Evolutionary conservation across 2,888 invertebrate species (phyloP).

Genomic region (Agelastica alni): DNA sequence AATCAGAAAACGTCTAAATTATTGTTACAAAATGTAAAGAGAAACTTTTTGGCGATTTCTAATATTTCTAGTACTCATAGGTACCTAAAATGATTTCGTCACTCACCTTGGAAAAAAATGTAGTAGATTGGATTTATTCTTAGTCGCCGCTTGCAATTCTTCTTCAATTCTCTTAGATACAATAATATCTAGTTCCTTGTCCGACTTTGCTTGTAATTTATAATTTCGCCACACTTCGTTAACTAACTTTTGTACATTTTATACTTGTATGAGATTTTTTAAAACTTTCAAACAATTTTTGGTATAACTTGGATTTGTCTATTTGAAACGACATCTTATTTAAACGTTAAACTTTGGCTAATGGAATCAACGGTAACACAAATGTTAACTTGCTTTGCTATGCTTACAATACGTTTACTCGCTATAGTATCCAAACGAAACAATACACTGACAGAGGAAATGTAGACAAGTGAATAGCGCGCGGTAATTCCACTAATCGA

Average conservation of each 20-base stretch:
- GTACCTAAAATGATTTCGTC: conserved; percentile 9
- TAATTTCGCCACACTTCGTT: neutral
- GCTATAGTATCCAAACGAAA: neutral
- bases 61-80: neutral
- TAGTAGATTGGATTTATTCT: conserved; percentile 11
- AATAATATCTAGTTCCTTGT: neutral
- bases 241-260: neutral
- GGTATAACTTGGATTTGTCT: conserved; percentile 9
- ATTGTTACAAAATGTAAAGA: neutral
- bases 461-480: neutral
- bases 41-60: conserved; percentile 1
- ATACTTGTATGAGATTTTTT: conserved; percentile 3
- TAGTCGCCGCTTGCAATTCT: conserved; percentile 9
- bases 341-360: neutral
- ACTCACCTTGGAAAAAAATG: conserved; percentile 9
- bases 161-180: conserved; percentile 11
- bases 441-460: neutral
- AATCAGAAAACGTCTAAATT: neutral
- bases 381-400: conserved; percentile 3
- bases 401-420: neutral
- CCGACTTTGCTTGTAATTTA: neutral
- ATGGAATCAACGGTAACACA: neutral
- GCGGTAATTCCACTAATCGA: neutral
- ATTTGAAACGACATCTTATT: neutral
- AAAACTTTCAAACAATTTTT: conserved; percentile 10